Base-by-base conservation (phyloP, 2,797 vertebrate genomes). In the Sternotherus odoratus region DNA sequence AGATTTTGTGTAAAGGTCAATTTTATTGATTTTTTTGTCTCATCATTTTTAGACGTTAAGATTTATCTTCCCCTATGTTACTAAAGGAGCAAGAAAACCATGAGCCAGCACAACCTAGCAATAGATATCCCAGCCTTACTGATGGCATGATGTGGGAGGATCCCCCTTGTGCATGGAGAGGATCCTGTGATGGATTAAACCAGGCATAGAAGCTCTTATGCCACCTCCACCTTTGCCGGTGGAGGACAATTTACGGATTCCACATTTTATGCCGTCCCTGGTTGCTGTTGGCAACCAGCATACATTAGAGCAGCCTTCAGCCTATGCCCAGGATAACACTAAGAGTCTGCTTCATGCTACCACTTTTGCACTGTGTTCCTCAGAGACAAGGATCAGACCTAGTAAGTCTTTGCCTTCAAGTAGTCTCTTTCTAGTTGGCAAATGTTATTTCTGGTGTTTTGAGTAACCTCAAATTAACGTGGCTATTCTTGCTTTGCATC, bases 21-120 rank as follows among this genome's bases (percentile, higher is more conserved):
- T 6, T 30, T 82, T 60, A 95, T 95, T 94, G 94, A 94, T 96
- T 95, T 96, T 94, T 86, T 91, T 94, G 82, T 51, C 82, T 49
- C 49, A 54, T 94, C 92, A 94, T 94, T 95, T 94, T 82, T 88
- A 94, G 92, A 6, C 28, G 82, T 79, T 87, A 79, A 82, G 90
- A 96, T 95, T 95, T 95, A 92, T 94, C 91, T 77, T 79, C 50
- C 5, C 83, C 26, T 39, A 48, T 4, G 23, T 28, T 75, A 16
- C 72, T 46, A 74, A n/a, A 54, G 19, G 82, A 88, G 82, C 33
- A 75, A 36, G 51, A 2, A 91, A 82, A 85, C 77, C 87, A 53
- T 0, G 1, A 74, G 79, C 30, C 77, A 85, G 80, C 0, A 26
- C 30, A 78, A 88, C 51, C 74, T 86, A 57, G 63, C 12, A 66